Base-by-base conservation (phyloP, 2,888 invertebrate species). In the Suillia variegata region DNA sequence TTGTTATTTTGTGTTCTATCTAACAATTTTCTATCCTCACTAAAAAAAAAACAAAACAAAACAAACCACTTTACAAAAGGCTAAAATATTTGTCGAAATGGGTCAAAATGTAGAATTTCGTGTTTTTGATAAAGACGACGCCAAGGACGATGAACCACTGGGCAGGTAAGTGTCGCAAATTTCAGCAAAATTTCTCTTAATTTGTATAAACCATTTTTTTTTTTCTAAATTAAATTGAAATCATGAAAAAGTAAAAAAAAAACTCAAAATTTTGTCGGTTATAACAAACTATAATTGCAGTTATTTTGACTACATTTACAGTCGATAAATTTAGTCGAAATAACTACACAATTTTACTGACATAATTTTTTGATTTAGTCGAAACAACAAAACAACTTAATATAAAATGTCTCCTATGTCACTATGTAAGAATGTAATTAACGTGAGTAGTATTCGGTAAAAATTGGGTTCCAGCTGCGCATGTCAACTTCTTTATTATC, bases 91-190 rank as follows among this genome's bases (percentile, higher is more conserved):
- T 74, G 74, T 76, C 73, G 80, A 81, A 75, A 67, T 73, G 74
- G 82, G 82, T 71, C 82, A 82, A 73, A 70, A 62, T 67, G 70
- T 91, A 76, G 82, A 83, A 78, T 85, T 93, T 75, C 83, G 83
- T 78, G 85, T 96, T 74, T 91, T 86, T 87, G 96, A 97, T 87
- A 90, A 92, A 87, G 96, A 97, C 85, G 90, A 91, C 79, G 88
- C 93, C 73, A 91, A 89, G 77, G 88, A 90, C 81, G 96, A 97
- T 84, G 97, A 97, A 83, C 88, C 87, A 73, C 88, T 97, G 75
- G 97, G 97, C 87, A 93, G 94, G 93, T 92, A 85, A 84, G 87
- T 71, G 62, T 34, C 38, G 12, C 1, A 50, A n/a, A 22, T 24
- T 20, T 1, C 6, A 62, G 10, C 21, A 33, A 8, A 38, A 17